phyloP scores from a whole-genome alignment of 2,797 vertebrate species.

The Onychomys leucogaster region DNA sequence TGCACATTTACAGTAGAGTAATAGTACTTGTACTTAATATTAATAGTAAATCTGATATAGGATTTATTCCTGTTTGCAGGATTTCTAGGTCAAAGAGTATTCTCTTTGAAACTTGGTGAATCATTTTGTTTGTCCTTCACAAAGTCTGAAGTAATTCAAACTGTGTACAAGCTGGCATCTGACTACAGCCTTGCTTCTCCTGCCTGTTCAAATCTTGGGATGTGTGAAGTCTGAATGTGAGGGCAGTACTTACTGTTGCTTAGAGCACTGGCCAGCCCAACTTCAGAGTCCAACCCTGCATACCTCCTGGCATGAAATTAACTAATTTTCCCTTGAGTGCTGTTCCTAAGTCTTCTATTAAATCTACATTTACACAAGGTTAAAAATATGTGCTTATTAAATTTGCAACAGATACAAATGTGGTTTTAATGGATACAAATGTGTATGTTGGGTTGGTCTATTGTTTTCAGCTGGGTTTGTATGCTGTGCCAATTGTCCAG shows the following conservation, averaged over 20 bases:
- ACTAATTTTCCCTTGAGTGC: not conserved
- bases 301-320: not conserved
- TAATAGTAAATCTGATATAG: not conserved
- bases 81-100: constrained; percentile 7
- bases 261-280: not conserved
- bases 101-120: not conserved
- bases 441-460: not conserved
- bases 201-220: not conserved
- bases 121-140: not conserved
- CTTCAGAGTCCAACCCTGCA: not conserved
- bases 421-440: not conserved
- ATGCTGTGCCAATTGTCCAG: not conserved
- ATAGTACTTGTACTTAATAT: not conserved
- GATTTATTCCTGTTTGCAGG: not conserved
- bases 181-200: not conserved
- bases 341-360: not conserved
- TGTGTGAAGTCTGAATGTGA: not conserved
- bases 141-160: not conserved
- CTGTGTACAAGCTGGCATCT: not conserved
- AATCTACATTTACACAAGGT: not conserved
- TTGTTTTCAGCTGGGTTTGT: not conserved
- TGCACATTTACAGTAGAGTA: not conserved
- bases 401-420: not conserved
- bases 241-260: not conserved
- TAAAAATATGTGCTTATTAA: not conserved